A percentile compares a stretch with the other conserved stretches of the same genome.
Evolutionary conservation across 2,797 vertebrate genomes (phyloP).

Genomic region (Sternotherus odoratus): DNA sequence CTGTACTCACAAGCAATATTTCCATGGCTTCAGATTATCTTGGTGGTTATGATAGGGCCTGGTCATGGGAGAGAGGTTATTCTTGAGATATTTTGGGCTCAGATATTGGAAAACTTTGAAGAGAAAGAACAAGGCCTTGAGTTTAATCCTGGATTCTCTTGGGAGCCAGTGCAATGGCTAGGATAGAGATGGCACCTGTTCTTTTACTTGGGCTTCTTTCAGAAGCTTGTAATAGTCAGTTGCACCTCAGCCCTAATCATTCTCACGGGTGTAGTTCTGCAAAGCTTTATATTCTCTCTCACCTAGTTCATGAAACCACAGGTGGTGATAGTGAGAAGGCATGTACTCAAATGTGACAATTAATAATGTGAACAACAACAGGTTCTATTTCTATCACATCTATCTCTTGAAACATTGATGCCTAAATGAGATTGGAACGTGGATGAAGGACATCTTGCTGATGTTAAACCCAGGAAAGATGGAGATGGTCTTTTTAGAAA

Average conservation of each 20-base stretch:
- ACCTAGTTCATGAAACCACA: background rate
- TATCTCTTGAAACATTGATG: background rate
- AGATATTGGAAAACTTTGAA: background rate
- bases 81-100: background rate
- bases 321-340: background rate
- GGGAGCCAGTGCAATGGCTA: background rate
- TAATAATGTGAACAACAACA: background rate
- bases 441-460: background rate
- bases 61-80: background rate
- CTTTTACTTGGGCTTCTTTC: background rate
- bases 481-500: background rate
- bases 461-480: background rate
- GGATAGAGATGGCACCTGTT: background rate
- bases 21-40: background rate
- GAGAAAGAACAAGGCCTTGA: background rate
- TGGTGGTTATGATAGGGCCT: background rate
- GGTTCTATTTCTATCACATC: background rate
- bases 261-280: background rate
- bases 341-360: background rate
- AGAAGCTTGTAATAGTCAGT: background rate
- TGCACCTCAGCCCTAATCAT: background rate
- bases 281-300: background rate
- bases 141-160: background rate
- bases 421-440: background rate
- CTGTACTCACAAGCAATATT: background rate